phyloP scores from a whole-genome alignment of 37 sponge, comb jelly and placozoan genomes.

The Tethya wilhelma region DNA sequence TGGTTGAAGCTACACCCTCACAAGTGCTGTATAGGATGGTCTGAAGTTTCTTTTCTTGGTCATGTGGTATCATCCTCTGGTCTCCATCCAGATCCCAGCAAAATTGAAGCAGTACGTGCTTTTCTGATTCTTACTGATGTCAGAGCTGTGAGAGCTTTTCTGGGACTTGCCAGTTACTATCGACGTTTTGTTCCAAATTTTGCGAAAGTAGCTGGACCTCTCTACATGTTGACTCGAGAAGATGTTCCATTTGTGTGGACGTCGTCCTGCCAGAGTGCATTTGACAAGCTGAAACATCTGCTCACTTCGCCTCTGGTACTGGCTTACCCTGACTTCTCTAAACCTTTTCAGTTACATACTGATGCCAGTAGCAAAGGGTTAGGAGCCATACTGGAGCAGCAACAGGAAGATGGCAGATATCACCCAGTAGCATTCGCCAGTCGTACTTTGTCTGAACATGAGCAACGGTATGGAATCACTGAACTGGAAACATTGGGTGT shows the following conservation, averaged over 20 bases:
- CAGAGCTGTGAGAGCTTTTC: constrained; percentile 13
- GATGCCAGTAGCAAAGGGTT: constrained; percentile 36
- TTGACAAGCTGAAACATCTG: constrained; percentile 11
- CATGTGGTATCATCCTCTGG: constrained; percentile 49
- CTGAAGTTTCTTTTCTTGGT: constrained; percentile 26
- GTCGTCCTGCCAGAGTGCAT: constrained; percentile 23
- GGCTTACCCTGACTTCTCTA: constrained; percentile 33
- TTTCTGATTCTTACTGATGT: constrained; percentile 10
- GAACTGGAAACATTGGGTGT: constrained; percentile 55
- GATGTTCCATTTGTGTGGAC: constrained; percentile 23
- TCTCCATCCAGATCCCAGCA: constrained; percentile 43
- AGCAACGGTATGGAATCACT: constrained; percentile 49
- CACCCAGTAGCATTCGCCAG: constrained; percentile 38
- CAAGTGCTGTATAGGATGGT: constrained; percentile 21
- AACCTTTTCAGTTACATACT: constrained; percentile 43
- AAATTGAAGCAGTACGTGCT: constrained; percentile 7
- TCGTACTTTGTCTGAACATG: constrained; percentile 27
- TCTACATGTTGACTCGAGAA: constrained; percentile 27
- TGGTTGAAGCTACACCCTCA: constrained; percentile 30
- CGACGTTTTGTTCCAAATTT: no score
- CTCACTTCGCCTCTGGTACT: constrained; percentile 26
- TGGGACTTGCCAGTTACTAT: constrained; percentile 24
- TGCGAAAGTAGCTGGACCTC: no score
- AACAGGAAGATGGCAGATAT: constrained; percentile 16
- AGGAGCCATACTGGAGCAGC: constrained; percentile 41